These are phyloP conservation scores for Pseudochromis fuscus DNA, from an alignment of 2,797 vertebrate genomes.

Conservation along the genomic window DNA sequence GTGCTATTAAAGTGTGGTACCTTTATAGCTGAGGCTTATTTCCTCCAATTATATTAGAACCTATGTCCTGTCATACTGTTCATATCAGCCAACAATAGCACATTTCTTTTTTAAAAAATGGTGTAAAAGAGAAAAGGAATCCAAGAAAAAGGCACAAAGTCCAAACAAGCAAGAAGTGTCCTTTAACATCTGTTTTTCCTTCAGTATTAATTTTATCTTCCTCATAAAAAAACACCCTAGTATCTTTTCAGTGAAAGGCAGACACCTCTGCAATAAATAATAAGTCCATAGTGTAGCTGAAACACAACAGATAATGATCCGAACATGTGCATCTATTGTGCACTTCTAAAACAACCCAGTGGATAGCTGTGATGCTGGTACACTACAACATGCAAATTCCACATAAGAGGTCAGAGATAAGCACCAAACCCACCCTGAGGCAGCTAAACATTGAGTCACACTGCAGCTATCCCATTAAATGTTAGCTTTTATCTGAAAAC, in stretches of 20 bases:
- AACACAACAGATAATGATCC: conserved; percentile 30
- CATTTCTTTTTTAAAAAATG: too few relatives aligned
- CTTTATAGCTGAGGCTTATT: background rate
- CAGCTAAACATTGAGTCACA: conserved; percentile 49
- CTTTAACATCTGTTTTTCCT: background rate
- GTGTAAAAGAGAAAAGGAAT: too few relatives aligned
- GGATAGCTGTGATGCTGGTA: conserved; percentile 36
- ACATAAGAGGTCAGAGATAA: conserved; percentile 58
- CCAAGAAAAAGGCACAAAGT: background rate
- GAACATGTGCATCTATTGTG: conserved; percentile 21
- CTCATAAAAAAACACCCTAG: background rate
- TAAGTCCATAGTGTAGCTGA: background rate
- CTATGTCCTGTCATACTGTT: background rate
- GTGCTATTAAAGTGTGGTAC: background rate
- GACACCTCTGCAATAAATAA: conserved; percentile 6
- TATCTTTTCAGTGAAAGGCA: conserved; percentile 2
- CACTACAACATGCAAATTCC: conserved; percentile 46
- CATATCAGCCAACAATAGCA: background rate
- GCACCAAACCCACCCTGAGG: conserved; percentile 37
- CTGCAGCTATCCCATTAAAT: conserved; percentile 56
- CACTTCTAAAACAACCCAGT: conserved; percentile 18
- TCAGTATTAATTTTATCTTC: background rate
- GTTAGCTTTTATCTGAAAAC: conserved; percentile 59
- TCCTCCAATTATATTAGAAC: conserved; percentile 1
- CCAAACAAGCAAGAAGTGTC: background rate